Evolutionary conservation across 2,888 invertebrate genomes (phyloP).

Genomic region (Coelopa pilipes): DNA sequence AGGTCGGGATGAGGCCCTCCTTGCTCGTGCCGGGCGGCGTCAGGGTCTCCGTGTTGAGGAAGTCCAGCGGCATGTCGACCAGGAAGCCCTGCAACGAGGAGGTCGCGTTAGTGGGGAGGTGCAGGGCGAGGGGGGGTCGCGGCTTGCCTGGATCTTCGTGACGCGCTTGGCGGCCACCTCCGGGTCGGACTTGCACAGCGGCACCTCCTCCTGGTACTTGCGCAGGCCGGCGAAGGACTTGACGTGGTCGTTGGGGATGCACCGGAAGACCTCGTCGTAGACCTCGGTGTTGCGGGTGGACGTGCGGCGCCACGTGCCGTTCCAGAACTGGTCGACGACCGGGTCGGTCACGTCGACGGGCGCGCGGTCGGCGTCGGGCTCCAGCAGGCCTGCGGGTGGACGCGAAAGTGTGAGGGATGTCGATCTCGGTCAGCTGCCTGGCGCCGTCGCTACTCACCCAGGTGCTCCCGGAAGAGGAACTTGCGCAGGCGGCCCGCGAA

Average conservation of each 20-base stretch:
- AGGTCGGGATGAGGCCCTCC: constrained; percentile 92
- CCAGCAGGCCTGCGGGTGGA: constrained; percentile 63
- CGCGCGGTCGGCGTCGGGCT: constrained; percentile 65
- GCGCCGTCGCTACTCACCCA: constrained; percentile 73
- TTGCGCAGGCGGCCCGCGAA: constrained; percentile 88
- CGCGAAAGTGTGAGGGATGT: background rate
- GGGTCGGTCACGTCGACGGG: constrained; percentile 81
- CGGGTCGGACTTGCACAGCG: constrained; percentile 79
- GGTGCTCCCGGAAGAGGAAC: constrained; percentile 90
- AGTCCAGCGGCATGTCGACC: constrained; percentile 89
- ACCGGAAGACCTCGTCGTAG: constrained; percentile 92
- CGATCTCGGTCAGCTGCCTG: background rate
- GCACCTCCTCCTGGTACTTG: constrained; percentile 78
- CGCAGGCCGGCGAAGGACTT: constrained; percentile 81
- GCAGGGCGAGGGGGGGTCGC: background rate
- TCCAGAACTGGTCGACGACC: constrained; percentile 83
- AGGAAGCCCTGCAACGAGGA: constrained; percentile 75
- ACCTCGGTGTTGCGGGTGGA: constrained; percentile 87
- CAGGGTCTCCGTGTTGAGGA: constrained; percentile 86
- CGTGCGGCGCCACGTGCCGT: constrained; percentile 82
- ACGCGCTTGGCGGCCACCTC: constrained; percentile 78
- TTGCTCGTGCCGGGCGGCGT: constrained; percentile 85
- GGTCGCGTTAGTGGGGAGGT: background rate
- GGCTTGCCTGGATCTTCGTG: constrained; percentile 75
- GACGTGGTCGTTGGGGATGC: constrained; percentile 87